These are phyloP conservation scores for Emmelina monodactyla DNA, from an alignment of 2,888 invertebrate genomes.

Conservation along the genomic window DNA sequence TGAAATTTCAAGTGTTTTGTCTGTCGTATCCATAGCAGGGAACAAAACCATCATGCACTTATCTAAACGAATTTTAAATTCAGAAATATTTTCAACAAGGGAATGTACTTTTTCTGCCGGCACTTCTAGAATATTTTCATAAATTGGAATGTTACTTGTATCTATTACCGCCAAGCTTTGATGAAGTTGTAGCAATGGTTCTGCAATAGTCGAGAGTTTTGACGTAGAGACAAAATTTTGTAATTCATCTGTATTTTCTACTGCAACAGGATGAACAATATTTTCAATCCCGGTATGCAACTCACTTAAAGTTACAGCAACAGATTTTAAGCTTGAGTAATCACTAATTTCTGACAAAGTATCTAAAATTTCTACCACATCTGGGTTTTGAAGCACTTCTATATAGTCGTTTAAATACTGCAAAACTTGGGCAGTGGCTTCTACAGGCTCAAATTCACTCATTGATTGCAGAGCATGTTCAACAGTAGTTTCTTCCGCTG, in stretches of 20 bases:
- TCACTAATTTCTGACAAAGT: slow-evolving; percentile 41
- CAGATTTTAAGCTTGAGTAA: slow-evolving; percentile 37
- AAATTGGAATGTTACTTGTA: slow-evolving; percentile 42
- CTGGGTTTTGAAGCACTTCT: slow-evolving; percentile 34
- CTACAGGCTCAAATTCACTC: slow-evolving; percentile 20
- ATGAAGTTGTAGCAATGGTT: slow-evolving; percentile 43
- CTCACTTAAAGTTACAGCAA: slow-evolving; percentile 31
- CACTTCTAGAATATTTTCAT: slow-evolving; percentile 41
- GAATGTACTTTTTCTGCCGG: slow-evolving; percentile 37
- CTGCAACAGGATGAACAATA: slow-evolving; percentile 37
- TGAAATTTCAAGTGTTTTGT: slow-evolving; percentile 38
- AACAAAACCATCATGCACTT: slow-evolving; percentile 34
- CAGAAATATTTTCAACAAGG: slow-evolving; percentile 32
- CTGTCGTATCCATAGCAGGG: slow-evolving; percentile 34
- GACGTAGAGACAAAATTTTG: slow-evolving; percentile 23
- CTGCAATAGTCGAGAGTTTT: slow-evolving; percentile 36
- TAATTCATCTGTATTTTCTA: slow-evolving; percentile 36
- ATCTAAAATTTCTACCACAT: slow-evolving; percentile 38
- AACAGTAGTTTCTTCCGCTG: slow-evolving; percentile 27
- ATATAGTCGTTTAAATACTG: slow-evolving; percentile 40
- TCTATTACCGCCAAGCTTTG: slow-evolving; percentile 42
- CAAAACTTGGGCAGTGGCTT: slow-evolving; percentile 38
- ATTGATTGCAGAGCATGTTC: slow-evolving; percentile 23
- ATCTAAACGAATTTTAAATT: slow-evolving; percentile 38
- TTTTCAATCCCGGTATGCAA: slow-evolving; percentile 37